Evolutionary conservation across 2,113 vertebrate species (phyloP), one percentile per base, ranked within the genome.

Genomic region (Elachura formosa): DNA sequence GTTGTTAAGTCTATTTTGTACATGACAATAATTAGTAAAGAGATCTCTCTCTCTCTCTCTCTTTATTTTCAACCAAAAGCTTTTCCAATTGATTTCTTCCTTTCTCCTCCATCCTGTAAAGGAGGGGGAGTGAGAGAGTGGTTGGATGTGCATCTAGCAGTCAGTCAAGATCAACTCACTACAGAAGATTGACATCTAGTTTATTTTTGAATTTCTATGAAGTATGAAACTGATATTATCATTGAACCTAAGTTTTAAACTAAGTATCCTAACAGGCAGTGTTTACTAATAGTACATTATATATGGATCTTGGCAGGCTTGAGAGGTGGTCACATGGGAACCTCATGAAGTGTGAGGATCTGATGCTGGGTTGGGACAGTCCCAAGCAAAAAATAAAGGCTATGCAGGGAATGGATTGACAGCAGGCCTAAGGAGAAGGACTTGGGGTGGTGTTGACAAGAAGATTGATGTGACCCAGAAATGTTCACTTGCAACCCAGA

Each of bases 121-220:
- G 28, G 31, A 76, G 5, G 1, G 2, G 5, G 4, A 54, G 14
- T 26, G 24, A 33, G 13, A 68, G 2, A 51, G 36, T 4, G 0
- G 2, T 28, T 67, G 14, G 15, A 3, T 58, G 23, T 19, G 7
- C 20, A 56, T 48, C 46, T 54, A 62, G 41, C 23, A 90, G 29
- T 17, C 17, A 33, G 23, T 10, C 41, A 41, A 41, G 25, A 14
- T 58, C 38, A 71, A 33, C 14, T 43, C n/a, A 63, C 4, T 10
- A 49, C 31, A 41, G 45, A 69, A 84, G 8, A 4, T 33, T 80
- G 40, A 31, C 8, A 45, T 64, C 5, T 64, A n/a, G 40, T 80
- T 83, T 88, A 5, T 80, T 76, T 66, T 36, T 55, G 4, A 55
- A 56, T 61, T 73, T 5, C 13, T 58, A 5, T 29, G 18, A 41